phyloP scores from a whole-genome alignment of 2,797 vertebrate species.

The Lophotriccus pileatus region DNA sequence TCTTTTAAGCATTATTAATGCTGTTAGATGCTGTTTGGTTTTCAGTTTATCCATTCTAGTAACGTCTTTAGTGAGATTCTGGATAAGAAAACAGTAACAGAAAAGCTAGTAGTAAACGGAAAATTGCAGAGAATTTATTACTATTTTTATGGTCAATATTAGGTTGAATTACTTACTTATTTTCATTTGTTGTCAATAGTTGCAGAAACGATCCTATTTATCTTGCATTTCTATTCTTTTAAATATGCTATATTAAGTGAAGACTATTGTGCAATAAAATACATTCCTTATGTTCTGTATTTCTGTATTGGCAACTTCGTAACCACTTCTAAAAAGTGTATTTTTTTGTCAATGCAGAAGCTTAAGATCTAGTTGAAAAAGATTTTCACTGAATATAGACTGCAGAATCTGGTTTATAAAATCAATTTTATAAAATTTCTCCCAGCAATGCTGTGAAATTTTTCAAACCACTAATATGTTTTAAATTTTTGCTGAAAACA shows the following conservation, averaged over 20 bases:
- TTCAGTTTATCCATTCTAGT: neutral
- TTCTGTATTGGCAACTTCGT: neutral
- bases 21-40: neutral
- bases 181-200: constrained; percentile 3
- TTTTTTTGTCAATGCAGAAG: neutral
- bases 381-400: neutral
- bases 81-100: neutral
- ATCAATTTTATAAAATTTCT: neutral
- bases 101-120: neutral
- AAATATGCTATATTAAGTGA: neutral
- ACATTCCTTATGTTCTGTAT: neutral
- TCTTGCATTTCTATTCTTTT: neutral
- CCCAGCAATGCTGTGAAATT: neutral
- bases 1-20: neutral
- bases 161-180: neutral
- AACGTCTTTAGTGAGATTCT: neutral
- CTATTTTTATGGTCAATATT: neutral
- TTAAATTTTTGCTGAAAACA: neutral
- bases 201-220: neutral
- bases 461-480: neutral
- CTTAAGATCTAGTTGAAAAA: neutral
- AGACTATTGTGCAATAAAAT: neutral
- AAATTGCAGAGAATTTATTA: neutral
- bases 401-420: neutral
- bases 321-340: neutral